Percentiles rank a stretch among this genome's conserved stretches.
Conservation (phyloP, 2,113 vertebrate genomes). For the Oceanites oceanicus region DNA sequence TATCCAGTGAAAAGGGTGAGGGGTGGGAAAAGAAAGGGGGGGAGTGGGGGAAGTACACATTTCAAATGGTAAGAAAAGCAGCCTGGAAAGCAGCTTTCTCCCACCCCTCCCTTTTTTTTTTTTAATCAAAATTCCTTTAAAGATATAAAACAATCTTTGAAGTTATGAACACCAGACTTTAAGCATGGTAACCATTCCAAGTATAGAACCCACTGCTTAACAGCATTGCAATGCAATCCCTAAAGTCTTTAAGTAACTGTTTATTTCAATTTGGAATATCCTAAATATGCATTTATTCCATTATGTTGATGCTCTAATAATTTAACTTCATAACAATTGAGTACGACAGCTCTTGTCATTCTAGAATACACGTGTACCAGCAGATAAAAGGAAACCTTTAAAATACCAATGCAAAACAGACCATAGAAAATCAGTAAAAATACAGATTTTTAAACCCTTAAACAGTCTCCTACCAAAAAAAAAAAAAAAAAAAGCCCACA, state of each 20-base stretch:
- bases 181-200: background rate
- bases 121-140: background rate
- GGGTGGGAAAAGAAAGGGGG: background rate
- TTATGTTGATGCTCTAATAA: background rate
- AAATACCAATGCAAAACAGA: background rate
- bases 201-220: background rate
- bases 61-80: background rate
- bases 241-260: background rate
- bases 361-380: background rate
- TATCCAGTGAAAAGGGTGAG: rapidly evolving
- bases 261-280: background rate
- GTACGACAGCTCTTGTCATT: background rate
- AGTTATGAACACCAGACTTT: background rate
- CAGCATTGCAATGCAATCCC: background rate
- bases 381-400: background rate
- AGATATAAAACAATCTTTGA: background rate
- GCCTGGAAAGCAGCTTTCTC: background rate
- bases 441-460: background rate
- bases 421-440: background rate
- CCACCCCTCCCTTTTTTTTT: background rate
- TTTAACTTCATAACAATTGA: background rate
- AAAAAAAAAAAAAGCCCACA: background rate
- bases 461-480: background rate
- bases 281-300: background rate
- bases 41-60: rapidly evolving